Evolutionary conservation across 2,888 invertebrate species (phyloP).

Genomic region (Theretra japonica): DNA sequence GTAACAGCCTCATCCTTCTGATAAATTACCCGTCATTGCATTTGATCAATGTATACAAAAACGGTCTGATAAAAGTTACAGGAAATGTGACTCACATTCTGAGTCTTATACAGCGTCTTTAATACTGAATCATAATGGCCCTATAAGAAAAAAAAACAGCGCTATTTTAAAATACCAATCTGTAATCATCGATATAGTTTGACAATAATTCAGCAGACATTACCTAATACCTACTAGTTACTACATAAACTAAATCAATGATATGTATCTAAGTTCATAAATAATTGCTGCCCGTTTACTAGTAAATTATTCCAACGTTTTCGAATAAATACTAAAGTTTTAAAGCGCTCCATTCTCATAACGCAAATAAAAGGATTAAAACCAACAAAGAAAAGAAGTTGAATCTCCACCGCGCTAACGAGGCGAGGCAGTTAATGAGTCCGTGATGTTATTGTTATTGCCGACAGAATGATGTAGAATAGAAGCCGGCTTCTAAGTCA

Average conservation of each 20-base stretch:
- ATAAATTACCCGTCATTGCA: constrained; percentile 39
- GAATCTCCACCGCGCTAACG: constrained; percentile 44
- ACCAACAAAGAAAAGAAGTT: constrained; percentile 29
- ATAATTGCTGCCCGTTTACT: not conserved
- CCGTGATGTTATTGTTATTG: constrained; percentile 74
- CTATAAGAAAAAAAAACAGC: not conserved
- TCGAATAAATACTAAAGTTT: not conserved
- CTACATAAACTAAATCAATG: not conserved
- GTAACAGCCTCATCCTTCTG: constrained; percentile 30
- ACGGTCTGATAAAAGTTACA: constrained; percentile 47
- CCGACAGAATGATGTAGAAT: constrained; percentile 59
- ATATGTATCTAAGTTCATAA: not conserved
- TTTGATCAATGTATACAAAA: constrained; percentile 52
- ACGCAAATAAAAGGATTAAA: constrained; percentile 28
- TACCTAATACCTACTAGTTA: too few species aligned
- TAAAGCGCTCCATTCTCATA: not conserved
- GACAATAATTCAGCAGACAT: not conserved
- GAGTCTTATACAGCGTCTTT: constrained; percentile 1
- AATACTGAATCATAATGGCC: constrained; percentile 11
- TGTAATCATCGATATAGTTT: not conserved
- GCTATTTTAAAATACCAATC: not conserved
- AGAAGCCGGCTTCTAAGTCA: constrained; percentile 72
- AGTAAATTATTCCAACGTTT: not conserved
- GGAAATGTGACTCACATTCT: constrained; percentile 54
- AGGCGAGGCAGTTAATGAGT: constrained; percentile 52